Base-by-base conservation (phyloP, 2,113 vertebrate genomes). In the Phrynocephalus versicolor region DNA sequence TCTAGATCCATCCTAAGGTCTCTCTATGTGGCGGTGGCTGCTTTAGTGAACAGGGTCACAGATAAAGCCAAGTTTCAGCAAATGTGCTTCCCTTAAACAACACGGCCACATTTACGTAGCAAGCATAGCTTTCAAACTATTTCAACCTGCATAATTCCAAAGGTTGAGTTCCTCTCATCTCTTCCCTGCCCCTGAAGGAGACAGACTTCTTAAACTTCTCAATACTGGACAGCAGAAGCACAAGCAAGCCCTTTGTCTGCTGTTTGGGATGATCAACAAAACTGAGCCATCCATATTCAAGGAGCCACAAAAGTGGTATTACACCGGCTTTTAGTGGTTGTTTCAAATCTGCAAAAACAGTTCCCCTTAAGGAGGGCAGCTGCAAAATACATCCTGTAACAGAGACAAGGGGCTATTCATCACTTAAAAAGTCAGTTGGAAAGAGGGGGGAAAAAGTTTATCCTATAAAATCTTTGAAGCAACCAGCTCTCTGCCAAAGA, bases 401-500 rank as follows among this genome's bases (percentile, higher is more conserved):
- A 85, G 81, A 89, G 85, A 92, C 88, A 95, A 93, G 60, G 85
- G 91, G 70, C 84, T 87, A 92, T 85, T 91, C 85, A 93, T 45
- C 33, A 79, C 83, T 89, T 58, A 88, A 95, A 94, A 92, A 45
- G 89, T 89, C 93, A 93, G 91, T 3, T 93, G 90, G 90, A 89
- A 94, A 91, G 70, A 12, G 64, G 64, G 10, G 12, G 64, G 30
- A 64, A 81, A 85, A 87, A 87, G 81, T 82, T 89, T 81, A 88
- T 86, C 92, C 92, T 92, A 23, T 67, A 89, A 94, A 87, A 81
- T 76, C 84, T 86, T 30, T 80, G 57, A 90, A 92, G 85, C 81
- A 87, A n/a, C n/a, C n/a, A n/a, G 86, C 71, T 83, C 92, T 84
- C 83, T 92, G 89, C 91, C 94, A 91, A 93, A 94, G 93, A 94